Conservation (phyloP, 2,113 vertebrate species). For the Hemibates koningsi region DNA sequence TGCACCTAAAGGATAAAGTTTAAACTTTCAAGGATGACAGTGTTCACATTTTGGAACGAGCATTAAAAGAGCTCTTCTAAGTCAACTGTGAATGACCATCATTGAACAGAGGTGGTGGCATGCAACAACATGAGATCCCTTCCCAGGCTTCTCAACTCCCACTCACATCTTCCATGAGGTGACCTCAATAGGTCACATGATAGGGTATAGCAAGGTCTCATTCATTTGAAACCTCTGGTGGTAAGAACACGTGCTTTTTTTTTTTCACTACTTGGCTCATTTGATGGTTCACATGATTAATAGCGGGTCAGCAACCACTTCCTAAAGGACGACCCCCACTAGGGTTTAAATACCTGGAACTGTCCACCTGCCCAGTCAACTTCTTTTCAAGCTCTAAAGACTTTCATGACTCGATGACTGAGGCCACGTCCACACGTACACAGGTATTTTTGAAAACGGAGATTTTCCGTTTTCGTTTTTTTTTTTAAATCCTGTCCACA, state of each 20-base stretch:
- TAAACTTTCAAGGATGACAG: neutral
- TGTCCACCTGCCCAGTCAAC: neutral
- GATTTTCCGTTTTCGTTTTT: rapidly evolving
- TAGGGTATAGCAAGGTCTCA: neutral
- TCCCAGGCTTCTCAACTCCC: neutral
- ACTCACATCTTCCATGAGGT: neutral
- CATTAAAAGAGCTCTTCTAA: neutral
- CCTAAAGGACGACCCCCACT: neutral
- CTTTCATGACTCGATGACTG: neutral
- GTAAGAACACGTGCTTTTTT: neutral
- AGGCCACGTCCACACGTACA: neutral
- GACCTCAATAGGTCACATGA: neutral
- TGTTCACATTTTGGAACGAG: neutral
- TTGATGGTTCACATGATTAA: neutral
- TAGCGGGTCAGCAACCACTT: neutral
- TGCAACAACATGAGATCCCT: neutral
- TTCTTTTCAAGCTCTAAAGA: neutral
- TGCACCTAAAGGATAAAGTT: neutral
- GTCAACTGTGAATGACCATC: neutral
- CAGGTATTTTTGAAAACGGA: rapidly evolving
- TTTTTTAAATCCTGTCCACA: neutral
- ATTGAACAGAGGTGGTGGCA: neutral
- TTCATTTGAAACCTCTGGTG: neutral
- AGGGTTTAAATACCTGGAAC: neutral
- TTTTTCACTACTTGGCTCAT: neutral